These are phyloP conservation scores for Xylota segnis DNA, from an alignment of 2,888 invertebrate species.

Conservation along the genomic window DNA sequence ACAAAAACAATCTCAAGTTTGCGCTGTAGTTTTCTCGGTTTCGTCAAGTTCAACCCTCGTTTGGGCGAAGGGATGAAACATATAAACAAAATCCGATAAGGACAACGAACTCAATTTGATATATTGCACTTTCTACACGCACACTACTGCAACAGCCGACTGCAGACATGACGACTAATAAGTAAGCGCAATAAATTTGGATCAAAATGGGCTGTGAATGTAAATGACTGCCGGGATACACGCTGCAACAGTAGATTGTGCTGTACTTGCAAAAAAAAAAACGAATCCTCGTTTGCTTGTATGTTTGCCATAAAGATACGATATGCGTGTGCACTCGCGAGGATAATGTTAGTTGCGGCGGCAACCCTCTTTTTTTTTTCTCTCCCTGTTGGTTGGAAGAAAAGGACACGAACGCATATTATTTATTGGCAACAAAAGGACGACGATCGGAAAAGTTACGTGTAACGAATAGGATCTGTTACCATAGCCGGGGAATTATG, in stretches of 20 bases:
- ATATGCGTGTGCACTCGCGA: constrained; percentile 23
- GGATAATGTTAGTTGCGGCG: constrained; percentile 14
- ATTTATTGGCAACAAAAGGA: constrained; percentile 58
- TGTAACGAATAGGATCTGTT: constrained; percentile 65
- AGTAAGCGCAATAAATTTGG: constrained; percentile 57
- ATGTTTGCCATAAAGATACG: neutral
- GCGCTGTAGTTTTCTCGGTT: constrained; percentile 1
- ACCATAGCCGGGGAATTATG: constrained; percentile 35
- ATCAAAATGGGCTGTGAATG: constrained; percentile 60
- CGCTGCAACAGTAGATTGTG: constrained; percentile 19
- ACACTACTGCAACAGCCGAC: constrained; percentile 14
- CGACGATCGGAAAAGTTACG: constrained; percentile 59
- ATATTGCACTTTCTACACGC: constrained; percentile 31
- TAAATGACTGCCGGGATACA: constrained; percentile 50
- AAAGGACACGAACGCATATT: constrained; percentile 44
- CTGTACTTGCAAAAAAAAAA: constrained; percentile 39
- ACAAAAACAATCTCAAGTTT: neutral
- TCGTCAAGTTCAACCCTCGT: constrained; percentile 12
- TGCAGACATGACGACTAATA: constrained; percentile 43
- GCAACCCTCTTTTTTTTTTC: constrained; percentile 38
- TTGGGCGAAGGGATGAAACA: constrained; percentile 18
- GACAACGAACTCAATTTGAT: constrained; percentile 57
- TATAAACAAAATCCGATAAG: constrained; percentile 36
- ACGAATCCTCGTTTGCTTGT: neutral
- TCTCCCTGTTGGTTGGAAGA: constrained; percentile 14